Base-by-base conservation (phyloP, 2,113 vertebrate species). In the Melanerpes aurifrons region DNA sequence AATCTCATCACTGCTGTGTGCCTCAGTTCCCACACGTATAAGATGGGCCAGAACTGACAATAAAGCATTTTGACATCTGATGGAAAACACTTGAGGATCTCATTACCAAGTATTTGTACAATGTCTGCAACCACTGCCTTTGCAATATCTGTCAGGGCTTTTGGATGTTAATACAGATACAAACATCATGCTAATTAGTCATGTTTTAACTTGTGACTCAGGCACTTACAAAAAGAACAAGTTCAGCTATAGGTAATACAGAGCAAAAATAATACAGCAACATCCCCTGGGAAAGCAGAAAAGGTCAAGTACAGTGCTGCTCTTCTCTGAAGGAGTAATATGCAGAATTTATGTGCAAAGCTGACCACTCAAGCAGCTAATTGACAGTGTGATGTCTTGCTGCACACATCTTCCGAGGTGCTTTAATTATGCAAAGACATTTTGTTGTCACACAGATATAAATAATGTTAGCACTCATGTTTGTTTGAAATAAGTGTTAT, bases 401-500 rank as follows among this genome's bases (percentile, higher is more conserved):
- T 88, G 80, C 70, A 96, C 70, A 82, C 77, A 63, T 84, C 87
- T 94, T 95, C 94, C 59, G 73, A 93, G 82, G 80, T 75, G 18
- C 47, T 96, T 95, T 89, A 96, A 95, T 96, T 96, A 96, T 93
- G 77, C 70, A 96, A 87, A 84, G 70, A 88, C 67, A 93, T 80
- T 90, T 94, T 93, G 90, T 82, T 95, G 80, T 93, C 91, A 88
- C 70, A 93, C 32, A 59, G 73, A 74, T 89, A 64, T 72, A 88
- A 92, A 79, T 79, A 82, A 90, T 70, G 70, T 86, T 81, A 83
- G 86, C 1, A 9, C 47, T 88, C 40, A 1, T 58, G 73, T 91
- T 86, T 82, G 47, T 89, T 94, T 95, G 82, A 75, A 95, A 71
- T 35, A 45, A 73, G n/a, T 68, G 35, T 67, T 83, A 31, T 28